Evolutionary conservation across 1,140 invertebrate species (phyloP).

Genomic region (Drosophila pallidifrons): DNA sequence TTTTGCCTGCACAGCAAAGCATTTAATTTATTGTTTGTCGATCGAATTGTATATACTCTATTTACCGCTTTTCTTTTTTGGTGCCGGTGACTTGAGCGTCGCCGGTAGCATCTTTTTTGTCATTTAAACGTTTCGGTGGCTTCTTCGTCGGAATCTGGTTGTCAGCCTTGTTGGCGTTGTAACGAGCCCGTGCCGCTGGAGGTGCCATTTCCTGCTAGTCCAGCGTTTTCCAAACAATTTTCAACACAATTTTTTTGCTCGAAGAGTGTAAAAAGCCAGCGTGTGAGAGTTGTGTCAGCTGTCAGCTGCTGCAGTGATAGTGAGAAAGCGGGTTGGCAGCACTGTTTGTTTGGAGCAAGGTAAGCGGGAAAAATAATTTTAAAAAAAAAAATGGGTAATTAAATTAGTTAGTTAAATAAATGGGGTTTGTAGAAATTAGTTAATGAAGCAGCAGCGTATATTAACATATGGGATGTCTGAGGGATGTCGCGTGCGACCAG

Average conservation of each 20-base stretch:
- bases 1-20: conserved; percentile 28
- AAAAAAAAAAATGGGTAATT: neutral
- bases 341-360: neutral
- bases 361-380: neutral
- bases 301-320: conserved; percentile 18
- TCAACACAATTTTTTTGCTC: neutral
- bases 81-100: conserved; percentile 34
- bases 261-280: conserved; percentile 26
- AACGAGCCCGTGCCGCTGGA: conserved; percentile 74
- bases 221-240: conserved; percentile 16
- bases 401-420: neutral
- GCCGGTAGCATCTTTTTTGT: conserved; percentile 37
- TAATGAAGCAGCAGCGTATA: too few relatives aligned
- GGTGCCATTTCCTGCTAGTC: conserved; percentile 69
- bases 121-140: conserved; percentile 71
- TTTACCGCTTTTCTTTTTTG: conserved; percentile 65
- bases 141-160: conserved; percentile 75
- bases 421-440: too few relatives aligned
- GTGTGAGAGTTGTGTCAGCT: conserved; percentile 33
- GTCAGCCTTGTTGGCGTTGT: conserved; percentile 82
- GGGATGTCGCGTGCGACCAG: too few relatives aligned
- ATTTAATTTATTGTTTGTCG: neutral
- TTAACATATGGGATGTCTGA: too few relatives aligned
- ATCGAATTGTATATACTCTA: neutral
- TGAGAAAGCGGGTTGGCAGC: conserved; percentile 36